These are phyloP conservation scores for Phodopus roborovskii DNA, from an alignment of 2,113 vertebrate species.

Conservation along the genomic window DNA sequence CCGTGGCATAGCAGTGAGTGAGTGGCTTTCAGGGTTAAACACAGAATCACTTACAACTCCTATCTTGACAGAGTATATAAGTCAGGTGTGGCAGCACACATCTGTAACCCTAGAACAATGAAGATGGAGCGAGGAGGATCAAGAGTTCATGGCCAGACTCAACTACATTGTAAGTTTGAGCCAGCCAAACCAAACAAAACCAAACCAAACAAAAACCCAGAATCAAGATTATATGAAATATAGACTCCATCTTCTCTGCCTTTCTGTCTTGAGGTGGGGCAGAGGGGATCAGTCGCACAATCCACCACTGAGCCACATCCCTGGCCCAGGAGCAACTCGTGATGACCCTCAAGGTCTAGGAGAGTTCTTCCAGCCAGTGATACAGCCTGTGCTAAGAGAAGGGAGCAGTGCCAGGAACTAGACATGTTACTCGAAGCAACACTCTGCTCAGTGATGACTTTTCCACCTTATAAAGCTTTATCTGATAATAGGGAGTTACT, in stretches of 20 bases:
- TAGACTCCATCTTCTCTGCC: background rate
- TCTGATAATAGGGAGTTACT: background rate
- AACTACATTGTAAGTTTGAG: background rate
- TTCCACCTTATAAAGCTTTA: background rate
- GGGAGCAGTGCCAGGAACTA: background rate
- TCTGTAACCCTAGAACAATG: background rate
- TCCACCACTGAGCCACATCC: background rate
- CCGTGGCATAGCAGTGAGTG: fast-evolving
- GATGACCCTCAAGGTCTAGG: background rate
- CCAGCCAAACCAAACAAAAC: background rate
- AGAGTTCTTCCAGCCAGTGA: background rate
- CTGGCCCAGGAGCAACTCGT: background rate
- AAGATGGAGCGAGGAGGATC: background rate
- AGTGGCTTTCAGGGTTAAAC: background rate
- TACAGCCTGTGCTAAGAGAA: background rate
- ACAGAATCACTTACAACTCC: background rate
- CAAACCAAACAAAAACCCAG: background rate
- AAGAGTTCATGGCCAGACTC: background rate
- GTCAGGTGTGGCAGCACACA: background rate
- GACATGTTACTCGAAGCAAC: background rate
- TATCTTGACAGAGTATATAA: background rate
- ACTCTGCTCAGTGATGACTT: background rate
- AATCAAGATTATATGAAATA: background rate
- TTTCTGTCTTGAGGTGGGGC: background rate
- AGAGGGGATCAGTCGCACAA: background rate